These are phyloP conservation scores for Trissolcus basalis DNA, from an alignment of 1,140 invertebrate species.

Conservation along the genomic window DNA sequence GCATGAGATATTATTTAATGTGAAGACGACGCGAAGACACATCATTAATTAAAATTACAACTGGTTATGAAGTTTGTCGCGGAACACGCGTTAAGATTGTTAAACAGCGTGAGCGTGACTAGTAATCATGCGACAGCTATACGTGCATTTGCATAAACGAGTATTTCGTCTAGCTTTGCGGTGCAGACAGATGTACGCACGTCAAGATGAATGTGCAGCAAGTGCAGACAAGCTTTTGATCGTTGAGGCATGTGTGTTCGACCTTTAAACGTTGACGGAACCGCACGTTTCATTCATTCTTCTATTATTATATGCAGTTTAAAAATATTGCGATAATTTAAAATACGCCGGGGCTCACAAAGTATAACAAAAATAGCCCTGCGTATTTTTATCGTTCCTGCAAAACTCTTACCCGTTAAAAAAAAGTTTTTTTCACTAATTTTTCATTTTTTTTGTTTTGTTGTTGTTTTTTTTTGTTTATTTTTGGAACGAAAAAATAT, in stretches of 20 bases:
- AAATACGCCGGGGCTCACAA: too few species aligned
- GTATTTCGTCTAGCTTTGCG: conserved; percentile 2
- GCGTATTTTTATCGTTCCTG: too few species aligned
- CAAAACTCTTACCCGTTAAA: too few species aligned
- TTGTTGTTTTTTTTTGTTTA: too few species aligned
- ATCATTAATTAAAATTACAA: conserved; percentile 60
- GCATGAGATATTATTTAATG: conserved; percentile 10
- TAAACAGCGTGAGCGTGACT: conserved; percentile 50
- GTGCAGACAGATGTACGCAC: conserved; percentile 5
- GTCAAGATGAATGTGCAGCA: conserved; percentile 9
- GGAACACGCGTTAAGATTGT: conserved; percentile 49
- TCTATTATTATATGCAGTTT: too few species aligned
- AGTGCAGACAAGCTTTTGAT: conserved; percentile 33
- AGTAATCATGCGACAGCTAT: conserved; percentile 40
- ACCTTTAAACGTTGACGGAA: conserved; percentile 30
- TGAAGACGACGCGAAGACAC: conserved; percentile 22
- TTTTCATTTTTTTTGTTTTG: too few species aligned
- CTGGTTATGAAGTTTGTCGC: conserved; percentile 27
- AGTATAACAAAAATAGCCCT: too few species aligned
- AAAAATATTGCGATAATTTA: too few species aligned
- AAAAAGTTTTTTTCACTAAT: too few species aligned
- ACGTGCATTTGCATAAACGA: conserved; percentile 9
- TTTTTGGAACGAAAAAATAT: too few species aligned
- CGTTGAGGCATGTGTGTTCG: conserved; percentile 24
- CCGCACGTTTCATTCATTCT: conserved; percentile 28